Evolutionary conservation across 2,797 vertebrate species (phyloP).

Genomic region (Atherinosoma microstoma): DNA sequence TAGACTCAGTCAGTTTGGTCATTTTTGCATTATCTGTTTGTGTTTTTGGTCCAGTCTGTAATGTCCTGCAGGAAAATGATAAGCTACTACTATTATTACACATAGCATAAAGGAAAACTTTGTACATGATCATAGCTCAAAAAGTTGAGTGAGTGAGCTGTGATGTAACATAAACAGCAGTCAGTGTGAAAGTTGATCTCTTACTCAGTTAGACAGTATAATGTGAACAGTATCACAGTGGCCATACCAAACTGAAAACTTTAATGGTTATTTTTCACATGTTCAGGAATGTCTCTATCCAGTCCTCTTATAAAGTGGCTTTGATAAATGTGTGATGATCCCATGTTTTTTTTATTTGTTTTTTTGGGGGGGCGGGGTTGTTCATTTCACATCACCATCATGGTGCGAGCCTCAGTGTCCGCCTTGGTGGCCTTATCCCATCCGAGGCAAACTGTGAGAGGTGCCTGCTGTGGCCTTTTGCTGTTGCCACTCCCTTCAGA

Average conservation of each 20-base stretch:
- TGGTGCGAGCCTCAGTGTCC: conserved; percentile 58
- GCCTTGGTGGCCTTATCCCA: conserved; percentile 78
- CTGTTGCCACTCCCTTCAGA: conserved; percentile 77
- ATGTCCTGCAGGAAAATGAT: conserved; percentile 9
- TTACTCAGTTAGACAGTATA: conserved; percentile 9
- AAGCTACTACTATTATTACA: conserved; percentile 1
- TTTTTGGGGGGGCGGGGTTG: background rate
- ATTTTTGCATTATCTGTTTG: conserved; percentile 19
- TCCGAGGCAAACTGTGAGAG: conserved; percentile 68
- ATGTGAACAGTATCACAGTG: background rate
- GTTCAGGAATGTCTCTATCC: background rate
- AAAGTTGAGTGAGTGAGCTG: background rate
- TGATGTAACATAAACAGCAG: conserved; percentile 13
- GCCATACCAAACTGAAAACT: background rate
- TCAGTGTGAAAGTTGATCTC: background rate
- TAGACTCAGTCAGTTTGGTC: conserved; percentile 20
- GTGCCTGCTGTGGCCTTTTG: conserved; percentile 82
- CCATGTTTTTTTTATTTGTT: background rate
- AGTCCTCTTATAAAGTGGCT: conserved; percentile 19
- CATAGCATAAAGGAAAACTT: conserved; percentile 10
- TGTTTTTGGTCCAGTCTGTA: background rate
- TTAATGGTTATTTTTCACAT: background rate
- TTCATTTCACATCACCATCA: conserved; percentile 41
- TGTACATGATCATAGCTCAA: background rate
- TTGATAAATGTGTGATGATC: conserved; percentile 5